phyloP scores from a whole-genome alignment of 37 sponge, comb jelly and placozoan species.

The Aplysina aerophoba region DNA sequence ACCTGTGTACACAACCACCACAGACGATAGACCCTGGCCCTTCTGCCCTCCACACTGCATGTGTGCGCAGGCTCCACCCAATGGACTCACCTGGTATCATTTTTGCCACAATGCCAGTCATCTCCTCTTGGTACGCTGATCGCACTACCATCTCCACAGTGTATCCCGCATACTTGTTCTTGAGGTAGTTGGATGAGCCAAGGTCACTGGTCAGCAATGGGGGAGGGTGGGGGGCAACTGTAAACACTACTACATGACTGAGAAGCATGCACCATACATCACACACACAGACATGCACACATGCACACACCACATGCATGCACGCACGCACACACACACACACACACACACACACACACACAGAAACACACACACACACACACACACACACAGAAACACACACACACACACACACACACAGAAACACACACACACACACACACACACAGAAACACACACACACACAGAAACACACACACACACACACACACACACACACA shows the following conservation, averaged over 20 bases:
- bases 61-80: neutral
- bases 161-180: constrained; percentile 88
- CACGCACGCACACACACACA: too few species aligned
- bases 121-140: constrained; percentile 13
- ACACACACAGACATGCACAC: too few species aligned
- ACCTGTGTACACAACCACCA: constrained; percentile 28
- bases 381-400: too few species aligned
- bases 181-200: constrained; percentile 76
- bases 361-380: too few species aligned
- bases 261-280: neutral
- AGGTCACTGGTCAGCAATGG: constrained; percentile 48
- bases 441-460: too few species aligned
- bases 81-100: constrained; percentile 56
- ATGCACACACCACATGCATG: too few species aligned
- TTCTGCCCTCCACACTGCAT: neutral
- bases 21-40: neutral
- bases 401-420: too few species aligned
- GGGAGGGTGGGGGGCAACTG: too few species aligned
- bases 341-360: too few species aligned
- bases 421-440: too few species aligned
- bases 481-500: constrained; percentile 27
- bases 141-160: constrained; percentile 74
- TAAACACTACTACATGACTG: neutral
- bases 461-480: neutral
- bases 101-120: constrained; percentile 45